These are phyloP conservation scores for Camponotus pennsylvanicus DNA, from an alignment of 1,140 invertebrate genomes.

Conservation along the genomic window DNA sequence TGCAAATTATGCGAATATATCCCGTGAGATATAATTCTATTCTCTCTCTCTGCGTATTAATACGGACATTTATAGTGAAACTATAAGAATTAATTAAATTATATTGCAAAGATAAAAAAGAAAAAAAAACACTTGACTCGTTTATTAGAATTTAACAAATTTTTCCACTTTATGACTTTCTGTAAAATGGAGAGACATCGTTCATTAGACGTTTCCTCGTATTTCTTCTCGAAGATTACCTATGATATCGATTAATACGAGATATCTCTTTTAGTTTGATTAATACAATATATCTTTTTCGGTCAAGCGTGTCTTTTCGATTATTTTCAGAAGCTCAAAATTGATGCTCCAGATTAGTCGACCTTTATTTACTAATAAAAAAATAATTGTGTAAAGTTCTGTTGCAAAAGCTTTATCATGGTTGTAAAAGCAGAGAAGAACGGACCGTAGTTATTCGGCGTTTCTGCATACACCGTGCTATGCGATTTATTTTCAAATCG, in stretches of 20 bases:
- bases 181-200: neutral
- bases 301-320: neutral
- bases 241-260: conserved; percentile 15
- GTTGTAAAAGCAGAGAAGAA: conserved; percentile 59
- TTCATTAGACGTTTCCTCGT: neutral
- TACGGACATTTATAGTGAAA: neutral
- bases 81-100: neutral
- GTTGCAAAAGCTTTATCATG: conserved; percentile 25
- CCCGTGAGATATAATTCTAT: neutral
- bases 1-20: neutral
- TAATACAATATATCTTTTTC: neutral
- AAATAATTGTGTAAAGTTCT: conserved; percentile 17
- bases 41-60: neutral
- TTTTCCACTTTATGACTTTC: neutral
- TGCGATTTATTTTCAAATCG: conserved; percentile 76
- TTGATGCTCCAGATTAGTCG: conserved; percentile 45
- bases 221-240: conserved; percentile 24
- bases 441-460: conserved; percentile 15
- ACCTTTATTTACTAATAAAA: neutral
- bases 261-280: neutral
- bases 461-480: conserved; percentile 74
- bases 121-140: neutral
- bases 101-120: neutral
- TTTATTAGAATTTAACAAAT: conserved; percentile 20
- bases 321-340: conserved; percentile 43